Base-by-base conservation (phyloP, 1,140 invertebrate species). In the Bombus confusus region DNA sequence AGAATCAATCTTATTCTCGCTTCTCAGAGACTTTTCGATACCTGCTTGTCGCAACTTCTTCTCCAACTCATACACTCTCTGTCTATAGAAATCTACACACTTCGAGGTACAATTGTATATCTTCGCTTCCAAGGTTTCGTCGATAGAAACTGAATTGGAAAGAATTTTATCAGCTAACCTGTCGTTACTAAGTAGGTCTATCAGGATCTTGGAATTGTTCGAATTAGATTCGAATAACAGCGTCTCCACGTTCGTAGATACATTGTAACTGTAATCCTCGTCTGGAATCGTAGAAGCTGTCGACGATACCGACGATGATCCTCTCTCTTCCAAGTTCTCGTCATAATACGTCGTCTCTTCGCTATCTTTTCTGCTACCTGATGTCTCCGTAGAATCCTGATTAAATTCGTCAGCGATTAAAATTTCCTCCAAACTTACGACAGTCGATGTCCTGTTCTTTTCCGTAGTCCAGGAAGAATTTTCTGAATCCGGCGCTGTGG, bases 1-100 rank as follows among this genome's bases (percentile, higher is more conserved):
- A 0, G 89, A 91, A 86, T 93, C 88, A n/a, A 91, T 76, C 13
- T 79, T 84, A 62, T 83, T 69, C 0, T 85, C 25, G 39, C 39
- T 88, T 31, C 62, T 77, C 72, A 28, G 10, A 8, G 3, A 25
- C 1, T 34, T 31, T 15, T 75, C 57, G 13, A 47, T 6, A 1
- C 0, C 28, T 3, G 15, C 6, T 3, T 9, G n/a, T 8, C 22
- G 47, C 3, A 57, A 69, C 18, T 76, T 76, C 10, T 41, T 28
- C 8, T 81, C 41, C 6, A 8, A 28, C 37, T 73, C 43, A 12
- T 25, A 62, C 13, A 28, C 47, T 15, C 37, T 43, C 9, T 5
- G 69, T 52, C 71, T 62, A 13, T n/a, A 66, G 0, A 18, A 41
- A 25, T 57, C 18, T 0, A 12, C 39, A 22, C 75, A 85, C 10